Evolutionary conservation across 2,113 vertebrate species (phyloP).

Genomic region (Melierax canorus): DNA sequence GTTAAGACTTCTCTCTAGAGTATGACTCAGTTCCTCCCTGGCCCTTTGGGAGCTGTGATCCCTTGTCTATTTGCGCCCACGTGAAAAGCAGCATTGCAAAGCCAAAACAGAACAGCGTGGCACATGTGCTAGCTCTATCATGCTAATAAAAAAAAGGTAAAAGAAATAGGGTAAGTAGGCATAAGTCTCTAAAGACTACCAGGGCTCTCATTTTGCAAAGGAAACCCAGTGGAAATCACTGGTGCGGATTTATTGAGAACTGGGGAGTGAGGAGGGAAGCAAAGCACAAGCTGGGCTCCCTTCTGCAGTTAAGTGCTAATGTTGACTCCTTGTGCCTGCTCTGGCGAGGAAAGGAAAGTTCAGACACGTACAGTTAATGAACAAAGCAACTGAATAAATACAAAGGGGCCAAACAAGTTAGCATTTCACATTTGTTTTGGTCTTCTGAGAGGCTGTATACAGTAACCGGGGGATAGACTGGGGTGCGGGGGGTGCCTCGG

Average conservation of each 20-base stretch:
- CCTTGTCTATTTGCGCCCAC: accelerated
- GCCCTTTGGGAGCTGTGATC: not conserved
- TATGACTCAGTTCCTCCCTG: not conserved
- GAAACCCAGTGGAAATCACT: not conserved
- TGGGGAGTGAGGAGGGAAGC: not conserved
- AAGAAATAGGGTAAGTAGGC: not conserved
- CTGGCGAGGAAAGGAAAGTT: not conserved
- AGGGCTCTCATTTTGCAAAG: not conserved
- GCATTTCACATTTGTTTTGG: not conserved
- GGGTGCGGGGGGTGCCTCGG: not conserved
- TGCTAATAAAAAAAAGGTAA: not conserved
- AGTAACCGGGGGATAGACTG: not conserved
- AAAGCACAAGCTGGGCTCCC: not conserved
- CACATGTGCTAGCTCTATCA: accelerated
- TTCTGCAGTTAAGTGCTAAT: not conserved
- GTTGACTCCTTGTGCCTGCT: not conserved
- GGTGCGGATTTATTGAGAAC: not conserved
- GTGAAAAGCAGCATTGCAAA: not conserved
- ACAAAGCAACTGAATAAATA: not conserved
- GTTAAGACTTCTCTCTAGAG: not conserved
- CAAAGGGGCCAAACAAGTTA: not conserved
- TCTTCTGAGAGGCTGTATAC: not conserved
- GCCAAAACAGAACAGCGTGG: not conserved
- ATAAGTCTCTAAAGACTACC: not conserved
- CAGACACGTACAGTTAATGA: not conserved